A percentile compares a stretch with the other conserved stretches of the same genome.
phyloP scores from a whole-genome alignment of 64 coral and sea anemone genomes.

The Pocillopora verrucosa region DNA sequence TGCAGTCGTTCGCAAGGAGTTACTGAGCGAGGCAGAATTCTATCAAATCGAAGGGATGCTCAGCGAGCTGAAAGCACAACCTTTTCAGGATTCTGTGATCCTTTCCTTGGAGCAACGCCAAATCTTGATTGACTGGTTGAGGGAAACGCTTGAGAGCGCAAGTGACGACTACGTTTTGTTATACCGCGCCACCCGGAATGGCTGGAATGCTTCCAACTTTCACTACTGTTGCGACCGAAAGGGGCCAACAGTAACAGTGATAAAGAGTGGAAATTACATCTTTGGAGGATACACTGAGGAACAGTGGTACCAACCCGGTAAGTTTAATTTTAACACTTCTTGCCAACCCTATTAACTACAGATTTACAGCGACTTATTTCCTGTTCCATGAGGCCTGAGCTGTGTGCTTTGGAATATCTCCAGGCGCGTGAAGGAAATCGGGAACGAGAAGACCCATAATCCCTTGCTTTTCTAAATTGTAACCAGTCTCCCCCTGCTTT shows the following conservation, averaged over 20 bases:
- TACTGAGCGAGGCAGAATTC: conserved; percentile 23
- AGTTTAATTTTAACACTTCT: too few relatives aligned
- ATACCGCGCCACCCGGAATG: neutral
- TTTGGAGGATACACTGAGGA: neutral
- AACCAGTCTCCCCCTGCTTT: too few relatives aligned
- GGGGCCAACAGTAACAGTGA: neutral
- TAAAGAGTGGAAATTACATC: neutral
- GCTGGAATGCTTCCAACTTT: neutral
- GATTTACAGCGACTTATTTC: too few relatives aligned
- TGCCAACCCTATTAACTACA: too few relatives aligned
- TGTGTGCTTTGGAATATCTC: too few relatives aligned
- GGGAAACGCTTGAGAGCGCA: neutral
- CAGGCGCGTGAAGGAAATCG: too few relatives aligned
- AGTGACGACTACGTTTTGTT: neutral
- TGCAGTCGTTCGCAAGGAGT: neutral
- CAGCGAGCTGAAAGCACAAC: neutral
- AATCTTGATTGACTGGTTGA: neutral
- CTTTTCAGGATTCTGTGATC: conserved; percentile 14
- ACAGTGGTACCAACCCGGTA: neutral
- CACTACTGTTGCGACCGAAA: neutral
- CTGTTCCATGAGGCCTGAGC: too few relatives aligned
- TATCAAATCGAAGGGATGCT: conserved; percentile 21
- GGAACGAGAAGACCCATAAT: too few relatives aligned
- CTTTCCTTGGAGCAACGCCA: neutral
- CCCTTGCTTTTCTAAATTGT: too few relatives aligned